A percentile compares a stretch with the other conserved stretches of the same genome.
Evolutionary conservation across 2,797 vertebrate genomes (phyloP).

Genomic region (Pangasius djambal): DNA sequence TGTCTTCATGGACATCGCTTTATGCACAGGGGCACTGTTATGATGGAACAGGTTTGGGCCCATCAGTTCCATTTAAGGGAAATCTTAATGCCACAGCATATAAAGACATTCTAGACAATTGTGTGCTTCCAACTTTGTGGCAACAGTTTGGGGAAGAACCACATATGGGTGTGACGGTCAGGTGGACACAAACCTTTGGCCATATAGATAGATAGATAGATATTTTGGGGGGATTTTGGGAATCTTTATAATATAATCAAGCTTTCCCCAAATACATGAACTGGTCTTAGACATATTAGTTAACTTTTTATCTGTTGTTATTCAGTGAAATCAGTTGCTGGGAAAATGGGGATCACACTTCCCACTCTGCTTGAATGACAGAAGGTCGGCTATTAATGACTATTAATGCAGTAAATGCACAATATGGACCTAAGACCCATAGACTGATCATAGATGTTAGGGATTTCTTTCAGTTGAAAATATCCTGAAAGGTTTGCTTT

Average conservation of each 20-base stretch:
- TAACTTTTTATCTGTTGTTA: background rate
- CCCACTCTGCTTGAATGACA: slow-evolving; percentile 11
- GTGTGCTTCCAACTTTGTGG: background rate
- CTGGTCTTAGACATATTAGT: background rate
- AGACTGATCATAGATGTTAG: background rate
- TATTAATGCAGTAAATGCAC: background rate
- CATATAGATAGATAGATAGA: background rate
- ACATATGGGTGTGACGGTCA: background rate
- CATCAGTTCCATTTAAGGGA: background rate
- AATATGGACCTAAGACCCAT: background rate
- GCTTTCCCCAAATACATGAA: background rate
- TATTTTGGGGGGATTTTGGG: background rate
- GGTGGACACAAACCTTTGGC: background rate
- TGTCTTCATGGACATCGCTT: background rate
- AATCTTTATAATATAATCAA: background rate
- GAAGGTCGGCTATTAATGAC: background rate
- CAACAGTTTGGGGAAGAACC: background rate
- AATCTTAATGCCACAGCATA: background rate
- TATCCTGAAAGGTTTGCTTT: background rate
- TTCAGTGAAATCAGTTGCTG: background rate
- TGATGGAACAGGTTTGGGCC: background rate
- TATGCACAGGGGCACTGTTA: background rate
- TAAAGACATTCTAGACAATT: background rate
- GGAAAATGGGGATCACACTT: background rate
- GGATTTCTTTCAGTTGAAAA: background rate